These are phyloP conservation scores for Conistra vaccinii DNA, from an alignment of 2,888 invertebrate genomes.

Conservation along the genomic window DNA sequence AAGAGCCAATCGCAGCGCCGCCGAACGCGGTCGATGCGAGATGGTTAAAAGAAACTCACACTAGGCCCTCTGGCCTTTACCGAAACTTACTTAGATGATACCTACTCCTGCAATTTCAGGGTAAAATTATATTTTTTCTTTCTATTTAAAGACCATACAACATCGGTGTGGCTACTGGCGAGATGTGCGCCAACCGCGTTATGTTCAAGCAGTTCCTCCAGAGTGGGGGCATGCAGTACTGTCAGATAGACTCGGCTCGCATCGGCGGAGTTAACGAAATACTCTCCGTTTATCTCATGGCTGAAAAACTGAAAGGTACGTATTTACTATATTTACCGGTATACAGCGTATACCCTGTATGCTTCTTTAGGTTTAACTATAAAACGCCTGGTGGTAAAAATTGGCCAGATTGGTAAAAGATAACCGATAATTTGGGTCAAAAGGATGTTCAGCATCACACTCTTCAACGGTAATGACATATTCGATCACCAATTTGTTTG, in stretches of 20 bases:
- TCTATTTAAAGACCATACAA: slow-evolving; percentile 90
- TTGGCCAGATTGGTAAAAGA: not conserved
- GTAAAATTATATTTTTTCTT: not conserved
- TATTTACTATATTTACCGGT: not conserved
- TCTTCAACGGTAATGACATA: not conserved
- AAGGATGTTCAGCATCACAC: not conserved
- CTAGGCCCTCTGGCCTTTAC: too few species aligned
- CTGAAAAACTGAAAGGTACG: slow-evolving; percentile 94
- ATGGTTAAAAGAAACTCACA: too few species aligned
- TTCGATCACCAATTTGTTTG: not conserved
- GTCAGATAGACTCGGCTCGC: slow-evolving; percentile 97
- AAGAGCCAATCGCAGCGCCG: too few species aligned
- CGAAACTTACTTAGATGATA: not conserved
- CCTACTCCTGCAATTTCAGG: not conserved
- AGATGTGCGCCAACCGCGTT: slow-evolving; percentile 97
- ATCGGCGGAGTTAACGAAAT: slow-evolving; percentile 97
- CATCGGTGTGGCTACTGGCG: slow-evolving; percentile 97
- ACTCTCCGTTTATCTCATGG: slow-evolving; percentile 96
- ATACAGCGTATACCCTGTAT: not conserved
- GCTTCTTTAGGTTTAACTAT: not conserved
- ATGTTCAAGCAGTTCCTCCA: slow-evolving; percentile 98
- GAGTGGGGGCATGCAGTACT: slow-evolving; percentile 95
- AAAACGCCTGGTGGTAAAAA: not conserved
- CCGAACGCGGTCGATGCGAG: too few species aligned
- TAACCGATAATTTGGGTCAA: not conserved